A percentile compares a stretch with the other conserved stretches of the same genome.
phyloP scores from a whole-genome alignment of 2,888 invertebrate genomes.

The Drosophila pseudotalamancana region DNA sequence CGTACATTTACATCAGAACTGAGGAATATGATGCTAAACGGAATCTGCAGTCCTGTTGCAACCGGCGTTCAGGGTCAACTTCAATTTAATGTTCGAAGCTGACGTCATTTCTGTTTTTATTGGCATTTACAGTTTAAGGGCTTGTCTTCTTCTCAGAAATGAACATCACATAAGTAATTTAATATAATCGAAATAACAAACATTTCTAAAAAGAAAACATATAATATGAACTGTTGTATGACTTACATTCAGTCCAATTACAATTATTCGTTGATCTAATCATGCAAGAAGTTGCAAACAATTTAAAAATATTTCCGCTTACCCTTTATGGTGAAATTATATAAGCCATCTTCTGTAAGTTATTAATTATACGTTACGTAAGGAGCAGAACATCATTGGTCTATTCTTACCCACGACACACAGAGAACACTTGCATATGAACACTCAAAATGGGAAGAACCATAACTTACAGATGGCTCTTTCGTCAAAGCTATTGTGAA shows the following conservation, averaged over 20 bases:
- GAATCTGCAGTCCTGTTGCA: conserved; percentile 29
- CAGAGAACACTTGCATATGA: no score
- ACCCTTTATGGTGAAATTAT: fast-evolving
- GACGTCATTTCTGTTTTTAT: conserved; percentile 17
- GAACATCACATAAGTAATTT: neutral
- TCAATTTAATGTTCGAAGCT: neutral
- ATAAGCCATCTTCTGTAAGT: neutral
- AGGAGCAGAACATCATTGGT: neutral
- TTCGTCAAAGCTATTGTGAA: no score
- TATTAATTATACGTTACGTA: neutral
- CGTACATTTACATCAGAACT: conserved; percentile 21
- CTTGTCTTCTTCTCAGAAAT: neutral
- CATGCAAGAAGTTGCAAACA: neutral
- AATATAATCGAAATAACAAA: neutral
- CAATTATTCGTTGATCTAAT: no score
- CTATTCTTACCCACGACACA: no score
- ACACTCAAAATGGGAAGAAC: no score
- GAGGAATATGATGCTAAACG: neutral
- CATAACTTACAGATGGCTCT: no score
- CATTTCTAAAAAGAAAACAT: no score
- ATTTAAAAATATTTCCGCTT: neutral
- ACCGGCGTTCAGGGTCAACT: conserved; percentile 32
- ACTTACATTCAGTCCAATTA: no score
- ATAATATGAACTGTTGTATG: no score
- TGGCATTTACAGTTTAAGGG: neutral